phyloP scores from a whole-genome alignment of 2,797 vertebrate genomes.

The Esox lucius region DNA sequence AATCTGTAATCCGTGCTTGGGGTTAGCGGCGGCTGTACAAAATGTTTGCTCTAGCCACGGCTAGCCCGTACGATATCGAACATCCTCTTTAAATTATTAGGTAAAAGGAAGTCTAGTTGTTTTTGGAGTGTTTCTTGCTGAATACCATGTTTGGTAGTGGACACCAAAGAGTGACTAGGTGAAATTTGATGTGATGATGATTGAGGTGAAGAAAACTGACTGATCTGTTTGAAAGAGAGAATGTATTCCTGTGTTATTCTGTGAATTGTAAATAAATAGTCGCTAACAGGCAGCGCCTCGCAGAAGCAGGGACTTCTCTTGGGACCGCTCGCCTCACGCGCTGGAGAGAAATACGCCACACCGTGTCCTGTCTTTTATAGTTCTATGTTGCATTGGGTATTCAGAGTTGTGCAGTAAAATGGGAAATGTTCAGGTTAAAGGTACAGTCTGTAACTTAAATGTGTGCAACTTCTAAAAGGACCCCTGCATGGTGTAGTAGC shows the following conservation, averaged over 20 bases:
- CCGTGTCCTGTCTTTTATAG: conserved; percentile 21
- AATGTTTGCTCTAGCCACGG: not conserved
- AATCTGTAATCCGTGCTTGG: not conserved
- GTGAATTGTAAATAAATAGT: conserved; percentile 73
- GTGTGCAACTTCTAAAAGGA: not conserved
- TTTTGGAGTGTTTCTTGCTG: conserved; percentile 18
- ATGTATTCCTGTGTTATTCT: conserved; percentile 51
- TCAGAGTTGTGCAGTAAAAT: not conserved
- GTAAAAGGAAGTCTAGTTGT: not conserved
- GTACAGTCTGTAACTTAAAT: not conserved
- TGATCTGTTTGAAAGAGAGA: conserved; percentile 28
- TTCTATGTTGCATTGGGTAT: not conserved
- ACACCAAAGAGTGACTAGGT: conserved; percentile 55
- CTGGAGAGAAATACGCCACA: conserved; percentile 37
- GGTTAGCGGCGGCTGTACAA: not conserved
- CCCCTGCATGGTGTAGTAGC: too few species aligned
- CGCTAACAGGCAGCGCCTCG: conserved; percentile 67
- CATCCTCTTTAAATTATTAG: not conserved
- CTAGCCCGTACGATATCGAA: not conserved
- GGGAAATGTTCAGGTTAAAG: not conserved
- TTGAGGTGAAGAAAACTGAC: not conserved
- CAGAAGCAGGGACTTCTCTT: conserved; percentile 79
- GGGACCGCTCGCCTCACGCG: conserved; percentile 58
- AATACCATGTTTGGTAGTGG: conserved; percentile 25
- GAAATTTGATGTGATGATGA: not conserved